phyloP scores from a whole-genome alignment of 2,797 vertebrate genomes.

The Sciurus vulgaris region DNA sequence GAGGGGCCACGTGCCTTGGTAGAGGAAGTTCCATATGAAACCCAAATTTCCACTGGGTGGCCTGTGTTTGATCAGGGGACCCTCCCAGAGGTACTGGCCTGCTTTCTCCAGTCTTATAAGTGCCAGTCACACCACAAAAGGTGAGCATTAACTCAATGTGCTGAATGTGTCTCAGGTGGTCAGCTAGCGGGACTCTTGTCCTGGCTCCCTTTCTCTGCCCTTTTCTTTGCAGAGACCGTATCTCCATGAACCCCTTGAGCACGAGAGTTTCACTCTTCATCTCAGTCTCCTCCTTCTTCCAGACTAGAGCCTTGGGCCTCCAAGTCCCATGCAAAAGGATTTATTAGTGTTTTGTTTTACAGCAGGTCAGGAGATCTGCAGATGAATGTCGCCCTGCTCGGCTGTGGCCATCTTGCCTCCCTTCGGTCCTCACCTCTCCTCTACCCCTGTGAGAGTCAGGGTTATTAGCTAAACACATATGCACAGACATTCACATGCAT shows the following conservation, averaged over 20 bases:
- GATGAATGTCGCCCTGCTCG: accelerated
- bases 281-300: not conserved
- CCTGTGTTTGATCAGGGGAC: too few species aligned
- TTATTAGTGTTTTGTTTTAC: not conserved
- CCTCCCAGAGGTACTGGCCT: not conserved
- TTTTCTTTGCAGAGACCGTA: too few species aligned
- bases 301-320: not conserved
- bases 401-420: accelerated
- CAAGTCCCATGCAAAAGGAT: not conserved
- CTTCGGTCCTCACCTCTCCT: not conserved
- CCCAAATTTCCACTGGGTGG: accelerated
- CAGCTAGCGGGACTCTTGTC: accelerated
- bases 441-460: not conserved
- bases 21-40: not conserved
- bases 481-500: too few species aligned
- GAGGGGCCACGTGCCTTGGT: too few species aligned
- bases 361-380: not conserved
- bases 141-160: accelerated
- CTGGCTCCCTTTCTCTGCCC: not conserved
- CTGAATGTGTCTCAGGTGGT: not conserved
- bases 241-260: not conserved
- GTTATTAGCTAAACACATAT: not conserved
- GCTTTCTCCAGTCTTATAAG: not conserved
- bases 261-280: too few species aligned
- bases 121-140: accelerated